phyloP scores from a whole-genome alignment of 1,140 invertebrate species.

The Pomacea maculata region DNA sequence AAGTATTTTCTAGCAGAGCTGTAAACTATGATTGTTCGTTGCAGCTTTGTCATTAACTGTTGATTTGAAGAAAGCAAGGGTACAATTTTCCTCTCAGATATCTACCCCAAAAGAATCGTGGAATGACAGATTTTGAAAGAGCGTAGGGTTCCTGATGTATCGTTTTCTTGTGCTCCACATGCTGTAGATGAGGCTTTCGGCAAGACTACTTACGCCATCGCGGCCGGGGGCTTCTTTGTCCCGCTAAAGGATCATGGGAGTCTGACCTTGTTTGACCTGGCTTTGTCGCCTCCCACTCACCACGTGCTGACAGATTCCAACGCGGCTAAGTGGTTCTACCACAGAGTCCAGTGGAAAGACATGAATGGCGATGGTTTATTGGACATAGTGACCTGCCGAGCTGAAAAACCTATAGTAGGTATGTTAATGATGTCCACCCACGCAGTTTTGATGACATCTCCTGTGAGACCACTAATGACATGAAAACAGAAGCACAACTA shows the following conservation, averaged over 20 bases:
- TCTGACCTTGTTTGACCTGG: conserved; percentile 61
- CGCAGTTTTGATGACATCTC: not conserved
- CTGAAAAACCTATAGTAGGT: conserved; percentile 45
- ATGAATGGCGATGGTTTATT: conserved; percentile 66
- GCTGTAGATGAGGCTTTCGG: conserved; percentile 43
- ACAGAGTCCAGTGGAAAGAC: conserved; percentile 65
- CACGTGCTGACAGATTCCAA: conserved; percentile 55
- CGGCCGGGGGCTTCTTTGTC: conserved; percentile 64
- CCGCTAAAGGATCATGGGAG: conserved; percentile 63
- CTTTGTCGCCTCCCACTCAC: conserved; percentile 40
- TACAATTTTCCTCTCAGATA: no score
- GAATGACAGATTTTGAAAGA: no score
- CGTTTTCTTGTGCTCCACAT: no score
- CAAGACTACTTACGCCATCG: conserved; percentile 30
- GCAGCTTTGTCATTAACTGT: no score
- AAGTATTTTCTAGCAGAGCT: no score
- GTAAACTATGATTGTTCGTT: no score
- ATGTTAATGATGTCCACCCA: not conserved
- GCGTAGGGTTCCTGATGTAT: no score
- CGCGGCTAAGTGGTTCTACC: conserved; percentile 63
- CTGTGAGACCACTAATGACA: no score
- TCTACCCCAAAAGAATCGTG: no score
- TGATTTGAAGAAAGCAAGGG: no score
- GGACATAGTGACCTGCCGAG: conserved; percentile 64
- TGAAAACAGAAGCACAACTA: no score